Conservation (phyloP, 2,797 vertebrate species). For the Xenops minutus region DNA sequence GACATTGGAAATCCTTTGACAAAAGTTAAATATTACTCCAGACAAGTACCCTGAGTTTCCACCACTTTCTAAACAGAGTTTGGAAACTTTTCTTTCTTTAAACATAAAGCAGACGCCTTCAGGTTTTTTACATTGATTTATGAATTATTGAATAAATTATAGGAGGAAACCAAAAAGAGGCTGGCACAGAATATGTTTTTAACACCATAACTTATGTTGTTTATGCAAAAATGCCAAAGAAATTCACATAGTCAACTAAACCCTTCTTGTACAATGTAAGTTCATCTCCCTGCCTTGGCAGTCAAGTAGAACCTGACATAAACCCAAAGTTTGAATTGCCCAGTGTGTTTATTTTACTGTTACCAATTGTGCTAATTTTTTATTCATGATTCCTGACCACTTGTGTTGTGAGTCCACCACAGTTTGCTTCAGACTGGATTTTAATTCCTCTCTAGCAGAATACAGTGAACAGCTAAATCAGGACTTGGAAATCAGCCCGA, state of each 20-base stretch:
- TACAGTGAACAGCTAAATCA: background rate
- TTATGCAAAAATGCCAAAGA: background rate
- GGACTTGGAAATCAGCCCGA: background rate
- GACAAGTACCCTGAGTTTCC: background rate
- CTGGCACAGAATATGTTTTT: background rate
- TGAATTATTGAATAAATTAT: background rate
- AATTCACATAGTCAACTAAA: background rate
- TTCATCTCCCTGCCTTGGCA: background rate
- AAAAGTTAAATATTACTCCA: background rate
- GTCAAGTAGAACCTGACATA: background rate
- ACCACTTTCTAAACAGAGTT: background rate
- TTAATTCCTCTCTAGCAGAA: background rate
- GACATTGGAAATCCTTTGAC: background rate
- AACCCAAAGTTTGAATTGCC: background rate
- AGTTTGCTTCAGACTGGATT: background rate
- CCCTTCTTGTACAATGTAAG: rapidly evolving
- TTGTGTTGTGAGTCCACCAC: background rate
- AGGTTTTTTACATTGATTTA: background rate
- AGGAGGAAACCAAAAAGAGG: background rate
- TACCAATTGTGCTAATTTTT: background rate
- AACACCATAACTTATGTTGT: background rate
- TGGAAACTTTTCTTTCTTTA: background rate
- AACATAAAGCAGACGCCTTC: background rate
- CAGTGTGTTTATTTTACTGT: background rate
- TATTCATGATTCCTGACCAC: background rate